Evolutionary conservation across 2,113 vertebrate species (phyloP), one percentile per base, ranked within the genome.

Genomic region (Orthonyx spaldingii): DNA sequence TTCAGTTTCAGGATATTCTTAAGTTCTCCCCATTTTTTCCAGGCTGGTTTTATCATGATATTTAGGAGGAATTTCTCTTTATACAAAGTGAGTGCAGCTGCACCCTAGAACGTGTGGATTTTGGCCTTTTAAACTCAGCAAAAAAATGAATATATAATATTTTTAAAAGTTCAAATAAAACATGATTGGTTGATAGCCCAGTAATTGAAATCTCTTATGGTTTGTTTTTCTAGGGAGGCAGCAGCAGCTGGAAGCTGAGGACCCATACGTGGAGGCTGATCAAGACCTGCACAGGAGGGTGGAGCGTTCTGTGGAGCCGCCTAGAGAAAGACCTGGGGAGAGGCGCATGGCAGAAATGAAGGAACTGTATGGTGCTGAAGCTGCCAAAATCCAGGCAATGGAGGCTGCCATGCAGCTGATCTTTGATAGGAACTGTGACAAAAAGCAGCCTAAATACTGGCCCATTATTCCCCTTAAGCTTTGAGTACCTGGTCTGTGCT

Each of bases 401-500:
- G 99, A 99, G 97, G 95, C 99, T 1, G 98, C 99, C 3, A 98
- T 99, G 98, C 99, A 99, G 95, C 99, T 99, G 71, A 97, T 91
- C 30, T 99, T 99, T 44, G 98, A 99, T 93, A 98, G 98, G 42
- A 98, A 98, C 94, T 99, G 99, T 91, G 99, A 99, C 98, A 97
- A 96, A 93, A 99, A 99, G 84, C 98, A 98, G 93, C 99, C 99
- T 32, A 99, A 99, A 87, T 99, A 99, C 96, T 99, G 99, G 99
- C 99, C 99, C 1, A 99, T 99, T 71, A 99, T 99, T 83, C 99
- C 99, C 1, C 98, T 99, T 53, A 99, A 98, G 71, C 97, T 99
- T 50, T 99, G 95, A 98, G 65, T 74, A 44, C 46, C 53, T 52
- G 59, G 37, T 2, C 49, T 70, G 57, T 72, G 57, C 71, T 91